Base-by-base conservation (phyloP, 2,888 invertebrate species). In the Seira musarum region DNA sequence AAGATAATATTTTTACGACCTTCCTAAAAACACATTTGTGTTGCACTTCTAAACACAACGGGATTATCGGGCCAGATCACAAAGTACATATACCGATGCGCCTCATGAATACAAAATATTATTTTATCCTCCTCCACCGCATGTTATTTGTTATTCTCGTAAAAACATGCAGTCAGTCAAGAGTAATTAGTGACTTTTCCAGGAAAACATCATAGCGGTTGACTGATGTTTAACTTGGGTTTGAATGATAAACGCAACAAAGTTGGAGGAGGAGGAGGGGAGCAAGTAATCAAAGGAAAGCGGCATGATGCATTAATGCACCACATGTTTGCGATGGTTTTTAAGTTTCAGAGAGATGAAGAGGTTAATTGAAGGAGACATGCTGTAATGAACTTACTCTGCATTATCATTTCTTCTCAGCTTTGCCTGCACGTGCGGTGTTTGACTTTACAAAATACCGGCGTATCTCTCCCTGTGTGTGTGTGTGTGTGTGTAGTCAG, bases 341-440 rank as follows among this genome's bases (percentile, higher is more conserved):
- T 75, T 46, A 75, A 49, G 63, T 63, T 61, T 15, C 49, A 46
- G 65, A 77, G 65, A 64, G 53, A 69, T 70, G 76, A 69, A 46
- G 24, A 65, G 63, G 76, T 70, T 70, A 77, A 77, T 77, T 77
- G 70, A 64, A 70, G 70, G 57, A 77, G 70, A 65, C 76, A 70
- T 25, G 67, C 53, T 22, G 35, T 67, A 75, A 75, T 49, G 22
- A 64, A 72, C 22, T 40, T 17, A 25, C 49, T 65, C 30, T 8
- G 30, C 19, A n/a, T 65, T 24, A 65, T 65, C 67, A 30, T 17
- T 15, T 46, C 22, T 8, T 13, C 30, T 49, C 49, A 49, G 49
- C 17, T 49, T 49, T 49, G 49, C 15, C 49, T 13, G 49, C 49
- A 49, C 49, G 49, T 49, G 49, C 49, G 3, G 49, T 49, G 30